A percentile compares a stretch with the other conserved stretches of the same genome.
Conservation (phyloP, 2,888 invertebrate species). For the Sinhomidia bicolor region DNA sequence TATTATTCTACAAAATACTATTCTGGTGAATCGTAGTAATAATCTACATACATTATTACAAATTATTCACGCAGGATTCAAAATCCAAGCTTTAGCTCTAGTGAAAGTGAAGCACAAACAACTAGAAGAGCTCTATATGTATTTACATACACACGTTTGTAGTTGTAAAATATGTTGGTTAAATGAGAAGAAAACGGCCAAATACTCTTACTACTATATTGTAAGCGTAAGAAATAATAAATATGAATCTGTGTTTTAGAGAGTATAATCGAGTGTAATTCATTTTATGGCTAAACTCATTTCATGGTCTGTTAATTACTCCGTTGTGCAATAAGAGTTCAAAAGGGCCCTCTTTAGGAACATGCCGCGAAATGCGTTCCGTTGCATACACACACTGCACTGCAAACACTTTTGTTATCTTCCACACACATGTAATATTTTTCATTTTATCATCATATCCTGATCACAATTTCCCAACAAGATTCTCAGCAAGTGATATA, state of each 20-base stretch:
- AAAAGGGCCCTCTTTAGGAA: neutral
- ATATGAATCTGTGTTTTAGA: conserved; percentile 9
- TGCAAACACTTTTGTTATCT: neutral
- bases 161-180: too few species aligned
- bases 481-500: neutral
- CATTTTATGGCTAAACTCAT: conserved; percentile 59
- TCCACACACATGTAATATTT: neutral
- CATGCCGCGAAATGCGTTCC: neutral
- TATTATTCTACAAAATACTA: too few species aligned
- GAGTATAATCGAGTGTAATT: conserved; percentile 24
- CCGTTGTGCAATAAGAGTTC: conserved; percentile 33
- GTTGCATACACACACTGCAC: too few species aligned
- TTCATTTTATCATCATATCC: conserved; percentile 6
- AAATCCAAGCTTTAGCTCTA: too few species aligned
- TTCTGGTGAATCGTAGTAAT: too few species aligned
- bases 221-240: conserved; percentile 45
- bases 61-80: too few species aligned
- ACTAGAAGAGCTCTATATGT: too few species aligned
- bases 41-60: too few species aligned
- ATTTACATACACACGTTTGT: neutral
- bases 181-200: conserved; percentile 15
- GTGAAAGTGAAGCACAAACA: too few species aligned
- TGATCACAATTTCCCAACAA: conserved; percentile 7
- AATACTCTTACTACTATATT: conserved; percentile 38
- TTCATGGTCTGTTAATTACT: conserved; percentile 69